Evolutionary conservation across 2,797 vertebrate species (phyloP).

Genomic region (Sebastolobus altivelis): DNA sequence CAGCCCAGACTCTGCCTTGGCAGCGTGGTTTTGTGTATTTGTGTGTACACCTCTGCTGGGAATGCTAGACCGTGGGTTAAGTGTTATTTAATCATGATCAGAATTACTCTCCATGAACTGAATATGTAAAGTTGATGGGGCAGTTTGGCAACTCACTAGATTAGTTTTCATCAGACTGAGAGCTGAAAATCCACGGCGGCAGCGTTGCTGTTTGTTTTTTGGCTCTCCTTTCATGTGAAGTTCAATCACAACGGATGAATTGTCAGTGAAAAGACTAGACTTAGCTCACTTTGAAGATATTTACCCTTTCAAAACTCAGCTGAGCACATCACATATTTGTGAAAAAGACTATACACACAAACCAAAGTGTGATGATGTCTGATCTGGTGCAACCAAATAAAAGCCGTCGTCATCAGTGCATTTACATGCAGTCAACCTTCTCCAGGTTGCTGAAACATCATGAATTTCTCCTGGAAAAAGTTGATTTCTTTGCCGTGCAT

Average conservation of each 20-base stretch:
- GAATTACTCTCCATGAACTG: neutral
- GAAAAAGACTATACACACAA: neutral
- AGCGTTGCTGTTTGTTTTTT: neutral
- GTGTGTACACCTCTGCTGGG: constrained; percentile 31
- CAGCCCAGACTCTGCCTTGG: constrained; percentile 22
- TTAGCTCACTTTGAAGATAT: constrained; percentile 9
- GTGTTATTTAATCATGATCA: constrained; percentile 16
- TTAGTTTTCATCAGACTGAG: neutral
- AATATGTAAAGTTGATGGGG: neutral
- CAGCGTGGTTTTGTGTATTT: constrained; percentile 9
- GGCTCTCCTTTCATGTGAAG: constrained; percentile 12
- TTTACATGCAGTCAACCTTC: neutral
- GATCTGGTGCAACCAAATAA: neutral
- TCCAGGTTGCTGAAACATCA: rapidly evolving
- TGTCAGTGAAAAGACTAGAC: constrained; percentile 2
- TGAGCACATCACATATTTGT: neutral
- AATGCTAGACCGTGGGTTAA: neutral
- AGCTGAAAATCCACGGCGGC: neutral
- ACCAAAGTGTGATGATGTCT: neutral
- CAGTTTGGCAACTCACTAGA: neutral
- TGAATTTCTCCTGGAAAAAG: neutral
- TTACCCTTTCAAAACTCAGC: neutral
- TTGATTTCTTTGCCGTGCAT: neutral
- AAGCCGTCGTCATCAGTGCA: neutral
- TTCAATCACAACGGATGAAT: neutral